These are phyloP conservation scores for Perizoma affinitatum DNA, from an alignment of 2,888 invertebrate genomes.

Conservation along the genomic window DNA sequence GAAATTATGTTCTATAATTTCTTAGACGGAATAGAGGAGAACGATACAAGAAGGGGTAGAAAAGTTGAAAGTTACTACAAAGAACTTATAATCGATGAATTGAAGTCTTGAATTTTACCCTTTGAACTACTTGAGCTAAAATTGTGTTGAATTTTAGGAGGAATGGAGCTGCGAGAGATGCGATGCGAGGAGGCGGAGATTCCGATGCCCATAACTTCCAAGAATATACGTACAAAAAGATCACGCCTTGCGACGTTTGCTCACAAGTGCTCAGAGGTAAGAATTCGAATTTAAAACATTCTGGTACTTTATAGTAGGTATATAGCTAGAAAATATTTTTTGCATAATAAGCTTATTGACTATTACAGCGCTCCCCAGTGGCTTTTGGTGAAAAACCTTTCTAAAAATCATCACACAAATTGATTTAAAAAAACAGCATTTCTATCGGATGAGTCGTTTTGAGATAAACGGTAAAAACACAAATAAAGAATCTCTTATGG, in stretches of 20 bases:
- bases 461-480: no score
- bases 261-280: conserved; percentile 95
- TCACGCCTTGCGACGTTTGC: conserved; percentile 97
- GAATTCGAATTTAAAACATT: conserved; percentile 34
- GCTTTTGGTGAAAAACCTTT: no score
- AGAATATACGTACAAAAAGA: conserved; percentile 97
- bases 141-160: conserved; percentile 81
- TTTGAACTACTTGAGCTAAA: conserved; percentile 29
- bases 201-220: conserved; percentile 93
- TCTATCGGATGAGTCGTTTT: no score
- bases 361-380: no score
- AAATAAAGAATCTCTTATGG: no score
- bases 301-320: background rate
- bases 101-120: conserved; percentile 3
- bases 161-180: conserved; percentile 88
- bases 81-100: conserved; percentile 13
- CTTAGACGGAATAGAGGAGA: conserved; percentile 14
- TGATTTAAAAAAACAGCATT: no score
- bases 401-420: no score
- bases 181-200: conserved; percentile 84
- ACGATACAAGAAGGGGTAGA: conserved; percentile 14
- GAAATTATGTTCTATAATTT: no score
- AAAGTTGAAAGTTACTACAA: conserved; percentile 12
- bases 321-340: no score
- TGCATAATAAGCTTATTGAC: no score